Evolutionary conservation across 2,113 vertebrate genomes (phyloP).

Genomic region (Megaleporinus macrocephalus): DNA sequence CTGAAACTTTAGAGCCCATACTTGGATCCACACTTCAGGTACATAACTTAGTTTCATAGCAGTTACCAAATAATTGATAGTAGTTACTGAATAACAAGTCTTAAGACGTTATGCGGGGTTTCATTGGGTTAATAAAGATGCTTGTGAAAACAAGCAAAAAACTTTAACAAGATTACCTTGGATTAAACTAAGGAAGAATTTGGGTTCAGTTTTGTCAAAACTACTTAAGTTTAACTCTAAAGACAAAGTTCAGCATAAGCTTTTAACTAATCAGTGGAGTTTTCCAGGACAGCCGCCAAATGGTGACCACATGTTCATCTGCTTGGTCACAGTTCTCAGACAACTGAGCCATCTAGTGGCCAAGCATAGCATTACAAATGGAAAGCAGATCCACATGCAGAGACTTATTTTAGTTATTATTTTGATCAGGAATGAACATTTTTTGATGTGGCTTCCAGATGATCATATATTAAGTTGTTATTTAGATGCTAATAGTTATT

Average conservation of each 20-base stretch:
- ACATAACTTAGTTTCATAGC: too few relatives aligned
- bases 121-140: too few relatives aligned
- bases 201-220: neutral
- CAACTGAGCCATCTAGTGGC: conserved; percentile 48
- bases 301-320: neutral
- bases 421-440: too few relatives aligned
- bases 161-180: neutral
- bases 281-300: neutral
- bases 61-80: too few relatives aligned
- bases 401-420: too few relatives aligned
- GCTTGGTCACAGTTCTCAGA: conserved; percentile 4
- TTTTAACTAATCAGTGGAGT: neutral
- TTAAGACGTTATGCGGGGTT: too few relatives aligned
- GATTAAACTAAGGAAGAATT: neutral
- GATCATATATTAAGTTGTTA: too few relatives aligned
- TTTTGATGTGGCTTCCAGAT: too few relatives aligned
- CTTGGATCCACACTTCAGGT: too few relatives aligned
- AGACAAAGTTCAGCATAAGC: neutral
- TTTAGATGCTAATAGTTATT: too few relatives aligned
- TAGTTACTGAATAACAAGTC: too few relatives aligned
- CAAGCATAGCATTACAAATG: neutral
- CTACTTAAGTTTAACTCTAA: neutral
- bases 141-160: neutral
- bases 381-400: neutral
- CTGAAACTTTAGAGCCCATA: too few relatives aligned